A percentile compares a stretch with the other conserved stretches of the same genome.
Evolutionary conservation across 2,113 vertebrate genomes (phyloP).

Genomic region (Hoplias malabaricus): DNA sequence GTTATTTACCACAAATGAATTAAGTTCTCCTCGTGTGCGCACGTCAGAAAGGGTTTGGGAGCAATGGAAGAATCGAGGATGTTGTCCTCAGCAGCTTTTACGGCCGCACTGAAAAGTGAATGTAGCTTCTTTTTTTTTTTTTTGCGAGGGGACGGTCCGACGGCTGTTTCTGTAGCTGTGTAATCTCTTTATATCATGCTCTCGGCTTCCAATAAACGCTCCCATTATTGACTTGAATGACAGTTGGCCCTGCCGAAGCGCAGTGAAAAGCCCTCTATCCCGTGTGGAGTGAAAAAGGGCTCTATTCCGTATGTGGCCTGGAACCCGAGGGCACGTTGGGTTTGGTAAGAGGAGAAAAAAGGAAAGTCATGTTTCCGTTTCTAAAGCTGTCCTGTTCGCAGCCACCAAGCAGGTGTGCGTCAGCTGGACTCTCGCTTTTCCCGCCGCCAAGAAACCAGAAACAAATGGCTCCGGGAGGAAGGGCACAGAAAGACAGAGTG

Average conservation of each 20-base stretch:
- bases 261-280: slow-evolving; percentile 17
- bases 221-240: background rate
- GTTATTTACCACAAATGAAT: background rate
- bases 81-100: background rate
- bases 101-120: background rate
- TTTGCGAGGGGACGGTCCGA: background rate
- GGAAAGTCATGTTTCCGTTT: slow-evolving; percentile 25
- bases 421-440: slow-evolving; percentile 49
- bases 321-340: background rate
- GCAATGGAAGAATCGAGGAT: background rate
- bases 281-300: slow-evolving; percentile 12
- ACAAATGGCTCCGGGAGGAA: slow-evolving; percentile 44
- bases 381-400: slow-evolving; percentile 49
- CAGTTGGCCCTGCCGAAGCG: slow-evolving; percentile 6
- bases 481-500: slow-evolving; percentile 29
- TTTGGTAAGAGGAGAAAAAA: background rate
- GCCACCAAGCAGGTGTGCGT: slow-evolving; percentile 54
- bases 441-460: slow-evolving; percentile 42
- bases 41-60: background rate
- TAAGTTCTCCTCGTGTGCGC: background rate
- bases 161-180: background rate
- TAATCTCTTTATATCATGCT: background rate
- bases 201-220: background rate
- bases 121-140: no score
- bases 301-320: slow-evolving; percentile 25